Base-by-base conservation (phyloP, 2,888 invertebrate species). In the Elysia crispata region DNA sequence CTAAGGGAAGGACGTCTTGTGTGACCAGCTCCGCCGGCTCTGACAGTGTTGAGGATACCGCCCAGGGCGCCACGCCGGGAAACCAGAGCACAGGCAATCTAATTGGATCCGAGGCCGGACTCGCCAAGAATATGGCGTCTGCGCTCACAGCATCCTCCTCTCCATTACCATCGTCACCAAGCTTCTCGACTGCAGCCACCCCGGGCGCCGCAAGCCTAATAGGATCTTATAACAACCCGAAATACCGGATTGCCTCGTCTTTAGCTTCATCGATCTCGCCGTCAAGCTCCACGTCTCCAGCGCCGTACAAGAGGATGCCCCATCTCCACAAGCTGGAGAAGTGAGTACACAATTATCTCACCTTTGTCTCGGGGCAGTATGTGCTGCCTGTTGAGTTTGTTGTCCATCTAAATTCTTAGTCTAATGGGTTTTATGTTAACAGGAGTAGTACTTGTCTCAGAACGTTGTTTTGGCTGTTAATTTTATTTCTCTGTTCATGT, bases 251-350 rank as follows among this genome's bases (percentile, higher is more conserved):
- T 41, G 41, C 41, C 11, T 11, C 41, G 41, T 41, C 41, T 41
- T 41, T 41, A 41, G 3, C 41, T 41, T 41, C 41, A 41, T 41
- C 41, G 41, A 3, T 11, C 5, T 11, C 11, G 11, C 41, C 41
- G 41, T 41, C 41, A 11, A 41, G 41, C 41, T 11, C 67, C 8
- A 23, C 70, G 15, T 23, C 57, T 1, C 13, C 57, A 1, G 31
- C 77, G 3, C 31, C 60, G 18, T 5, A 31, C 11, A 30, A 66
- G 25, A 60, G 78, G 50, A 70, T 72, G 78, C 72, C 70, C 5
- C 78, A 78, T 41, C 72, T 72, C 1, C 78, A 78, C n/a, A 70
- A 78, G 62, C 77, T 77, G 28, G 77, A 77, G 30, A 77, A 77
- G 77, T 77, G 31, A 77, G 77, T 77, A 50, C 28, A 3, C 23